These are phyloP conservation scores for Pavo muticus DNA, from an alignment of 2,113 vertebrate genomes.

Conservation along the genomic window DNA sequence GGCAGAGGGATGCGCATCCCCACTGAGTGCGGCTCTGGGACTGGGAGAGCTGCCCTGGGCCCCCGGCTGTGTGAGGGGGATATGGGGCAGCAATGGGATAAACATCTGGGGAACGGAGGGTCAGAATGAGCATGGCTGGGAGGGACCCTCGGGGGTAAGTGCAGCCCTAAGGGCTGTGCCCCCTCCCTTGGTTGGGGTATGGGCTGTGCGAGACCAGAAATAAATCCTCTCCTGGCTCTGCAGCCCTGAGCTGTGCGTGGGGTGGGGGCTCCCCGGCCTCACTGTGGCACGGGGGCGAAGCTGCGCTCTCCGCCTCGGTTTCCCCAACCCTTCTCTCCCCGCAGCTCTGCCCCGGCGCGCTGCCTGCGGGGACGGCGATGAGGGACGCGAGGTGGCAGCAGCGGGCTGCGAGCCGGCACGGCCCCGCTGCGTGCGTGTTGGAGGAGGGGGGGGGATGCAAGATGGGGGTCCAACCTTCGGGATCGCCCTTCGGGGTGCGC, in stretches of 20 bases:
- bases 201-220: neutral
- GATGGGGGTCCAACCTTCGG: too few relatives aligned
- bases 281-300: too few relatives aligned
- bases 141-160: neutral
- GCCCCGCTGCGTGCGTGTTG: too few relatives aligned
- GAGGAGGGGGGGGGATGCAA: too few relatives aligned
- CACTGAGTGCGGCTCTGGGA: neutral
- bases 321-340: neutral
- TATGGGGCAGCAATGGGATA: too few relatives aligned
- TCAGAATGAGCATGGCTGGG: too few relatives aligned
- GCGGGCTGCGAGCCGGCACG: neutral
- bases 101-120: too few relatives aligned
- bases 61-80: neutral
- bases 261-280: neutral
- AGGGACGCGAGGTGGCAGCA: conserved; percentile 58
- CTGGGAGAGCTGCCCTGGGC: fast-evolving
- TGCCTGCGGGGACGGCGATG: neutral
- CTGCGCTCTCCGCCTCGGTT: neutral
- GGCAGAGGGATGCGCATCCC: neutral
- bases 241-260: neutral
- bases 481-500: too few relatives aligned
- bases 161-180: neutral
- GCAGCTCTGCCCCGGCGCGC: too few relatives aligned
- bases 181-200: neutral
- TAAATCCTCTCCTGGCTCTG: conserved; percentile 3